Conservation (phyloP, 2,888 invertebrate genomes). For the Sabellastarte sp. region DNA sequence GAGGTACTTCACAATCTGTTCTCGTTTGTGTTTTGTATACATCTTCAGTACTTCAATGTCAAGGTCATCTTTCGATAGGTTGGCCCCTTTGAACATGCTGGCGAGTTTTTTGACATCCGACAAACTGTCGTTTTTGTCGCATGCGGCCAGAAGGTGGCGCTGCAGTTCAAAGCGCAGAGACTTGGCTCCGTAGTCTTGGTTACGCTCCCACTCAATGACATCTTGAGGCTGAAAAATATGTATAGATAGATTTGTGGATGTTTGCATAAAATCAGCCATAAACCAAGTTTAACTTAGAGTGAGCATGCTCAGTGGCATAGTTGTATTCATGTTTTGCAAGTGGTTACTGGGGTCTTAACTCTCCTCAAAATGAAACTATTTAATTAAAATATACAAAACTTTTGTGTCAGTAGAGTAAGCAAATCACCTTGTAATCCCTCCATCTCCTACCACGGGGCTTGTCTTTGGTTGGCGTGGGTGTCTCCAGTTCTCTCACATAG, state of each 20-base stretch:
- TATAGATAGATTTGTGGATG: no score
- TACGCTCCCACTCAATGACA: conserved; percentile 12
- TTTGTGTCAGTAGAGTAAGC: neutral
- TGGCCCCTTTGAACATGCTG: no score
- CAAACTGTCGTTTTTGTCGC: no score
- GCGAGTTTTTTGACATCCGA: no score
- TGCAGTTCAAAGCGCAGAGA: conserved; percentile 5
- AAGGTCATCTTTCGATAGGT: no score
- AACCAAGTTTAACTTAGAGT: neutral
- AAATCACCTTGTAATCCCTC: conserved; percentile 31
- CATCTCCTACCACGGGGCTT: conserved; percentile 31
- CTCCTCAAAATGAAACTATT: no score
- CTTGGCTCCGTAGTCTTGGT: conserved; percentile 14
- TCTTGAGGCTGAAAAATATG: conserved; percentile 18
- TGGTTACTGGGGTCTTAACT: neutral
- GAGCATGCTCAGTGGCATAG: conserved; percentile 1
- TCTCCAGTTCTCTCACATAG: conserved; percentile 38
- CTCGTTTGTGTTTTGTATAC: no score
- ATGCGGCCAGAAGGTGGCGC: no score
- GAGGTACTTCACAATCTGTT: no score
- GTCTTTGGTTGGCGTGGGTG: conserved; percentile 29
- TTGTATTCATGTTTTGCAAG: neutral
- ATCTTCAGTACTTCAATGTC: no score
- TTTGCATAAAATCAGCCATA: no score
- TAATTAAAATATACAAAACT: no score